These are phyloP conservation scores for Chiloscyllium plagiosum DNA, from an alignment of 2,113 vertebrate genomes.

Conservation along the genomic window DNA sequence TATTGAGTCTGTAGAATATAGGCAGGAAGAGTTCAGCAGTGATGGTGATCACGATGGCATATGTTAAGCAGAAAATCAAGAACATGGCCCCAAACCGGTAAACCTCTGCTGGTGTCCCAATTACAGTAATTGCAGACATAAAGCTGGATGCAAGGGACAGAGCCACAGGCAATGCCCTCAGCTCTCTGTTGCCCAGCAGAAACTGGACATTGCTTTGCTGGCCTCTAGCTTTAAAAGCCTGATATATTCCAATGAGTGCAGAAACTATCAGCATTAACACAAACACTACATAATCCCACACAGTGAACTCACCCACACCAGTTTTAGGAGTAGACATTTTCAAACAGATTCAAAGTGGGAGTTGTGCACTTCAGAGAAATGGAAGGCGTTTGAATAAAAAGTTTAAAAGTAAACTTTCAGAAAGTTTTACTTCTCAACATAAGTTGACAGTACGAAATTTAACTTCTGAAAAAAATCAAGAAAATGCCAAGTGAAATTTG, in stretches of 20 bases:
- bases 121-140: constrained; percentile 71
- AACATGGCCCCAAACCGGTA: constrained; percentile 58
- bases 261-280: constrained; percentile 50
- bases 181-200: constrained; percentile 61
- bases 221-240: constrained; percentile 56
- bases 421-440: background rate
- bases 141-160: constrained; percentile 71
- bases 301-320: constrained; percentile 50
- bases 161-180: constrained; percentile 66
- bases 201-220: constrained; percentile 56
- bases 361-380: background rate
- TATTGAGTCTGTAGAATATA: constrained; percentile 60
- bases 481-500: background rate
- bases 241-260: constrained; percentile 60
- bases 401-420: background rate
- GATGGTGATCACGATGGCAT: constrained; percentile 58
- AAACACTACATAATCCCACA: constrained; percentile 71
- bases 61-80: constrained; percentile 61
- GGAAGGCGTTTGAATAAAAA: background rate
- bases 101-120: constrained; percentile 64
- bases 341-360: background rate
- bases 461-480: background rate
- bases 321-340: background rate
- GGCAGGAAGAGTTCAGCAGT: constrained; percentile 67
- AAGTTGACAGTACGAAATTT: background rate